Evolutionary conservation across 2,888 invertebrate genomes (phyloP), one percentile per base, ranked within the genome.

Genomic region (Panopea generosa): DNA sequence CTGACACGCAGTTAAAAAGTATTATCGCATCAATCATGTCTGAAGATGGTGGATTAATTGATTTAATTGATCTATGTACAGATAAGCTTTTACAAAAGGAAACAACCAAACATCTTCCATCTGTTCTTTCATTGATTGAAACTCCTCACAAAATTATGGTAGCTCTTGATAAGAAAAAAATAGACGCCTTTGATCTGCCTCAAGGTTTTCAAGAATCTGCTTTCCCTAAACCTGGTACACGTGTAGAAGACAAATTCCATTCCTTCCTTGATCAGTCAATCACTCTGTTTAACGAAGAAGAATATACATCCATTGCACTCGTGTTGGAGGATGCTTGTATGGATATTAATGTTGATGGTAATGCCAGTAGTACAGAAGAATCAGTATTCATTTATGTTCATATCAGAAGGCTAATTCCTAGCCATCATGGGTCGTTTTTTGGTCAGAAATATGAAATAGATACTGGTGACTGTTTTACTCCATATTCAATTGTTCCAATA

Each of bases 241-340:
- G 61, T 16, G 77, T 84, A 26, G 75, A 75, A 18, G 47, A n/a
- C 14, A 49, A 71, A 9, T 72, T 73, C 38, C 71, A 75, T 56
- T 59, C 49, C 1, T 70, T 84, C 18, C 55, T 84, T n/a, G 77
- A 78, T 45, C 71, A 79, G 40, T 63, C 43, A 4, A 72, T 77
- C 38, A 43, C 43, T 22, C 69, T 59, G 0, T 77, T 83, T 56
- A 62, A 70, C 18, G 57, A 49, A 14, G 66, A 61, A 18, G 81
- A 84, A 53, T 81, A 68, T 50, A 65, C 24, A 9, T 53, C 27
- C n/a, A 71, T 76, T 3, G 76, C 67, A 14, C 38, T 62, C 24
- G 71, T 71, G 50, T 43, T 67, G 9, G 76, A 76, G 2, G 52
- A 57, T 45, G 55, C 6, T 2, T 43, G 29, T 14, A 45, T 3